Evolutionary conservation across 2,888 invertebrate genomes (phyloP).

Genomic region (Synanthedon andrenaeformis): DNA sequence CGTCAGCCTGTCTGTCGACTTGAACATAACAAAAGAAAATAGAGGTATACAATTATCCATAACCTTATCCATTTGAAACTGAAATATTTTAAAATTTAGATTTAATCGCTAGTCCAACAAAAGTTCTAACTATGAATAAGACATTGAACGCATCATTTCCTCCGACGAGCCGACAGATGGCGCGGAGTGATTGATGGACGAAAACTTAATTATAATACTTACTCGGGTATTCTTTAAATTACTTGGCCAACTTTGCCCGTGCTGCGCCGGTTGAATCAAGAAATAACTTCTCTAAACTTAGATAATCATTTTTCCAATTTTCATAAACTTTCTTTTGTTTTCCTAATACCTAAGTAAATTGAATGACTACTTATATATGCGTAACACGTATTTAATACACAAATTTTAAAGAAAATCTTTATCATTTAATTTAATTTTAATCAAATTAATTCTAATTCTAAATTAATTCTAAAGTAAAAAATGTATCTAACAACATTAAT

Average conservation of each 20-base stretch:
- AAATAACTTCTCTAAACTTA: slow-evolving; percentile 4
- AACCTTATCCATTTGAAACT: too few species aligned
- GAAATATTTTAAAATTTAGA: too few species aligned
- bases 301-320: slow-evolving; percentile 3
- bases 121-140: slow-evolving; percentile 16
- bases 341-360: neutral
- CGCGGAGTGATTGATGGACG: slow-evolving; percentile 48
- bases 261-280: slow-evolving; percentile 2
- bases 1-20: too few species aligned
- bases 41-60: too few species aligned
- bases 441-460: too few species aligned
- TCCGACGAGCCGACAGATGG: slow-evolving; percentile 35
- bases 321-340: neutral
- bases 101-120: neutral
- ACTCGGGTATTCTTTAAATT: slow-evolving; percentile 11
- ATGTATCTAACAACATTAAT: too few species aligned
- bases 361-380: too few species aligned
- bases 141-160: slow-evolving; percentile 9
- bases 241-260: slow-evolving; percentile 4
- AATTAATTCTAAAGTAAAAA: too few species aligned
- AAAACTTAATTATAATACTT: slow-evolving; percentile 53
- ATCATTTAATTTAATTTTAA: too few species aligned
- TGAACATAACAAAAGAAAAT: too few species aligned
- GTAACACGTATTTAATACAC: too few species aligned
- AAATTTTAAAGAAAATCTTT: too few species aligned